phyloP scores from a whole-genome alignment of 2,888 invertebrate genomes.

The Dasysyrphus albostriatus region DNA sequence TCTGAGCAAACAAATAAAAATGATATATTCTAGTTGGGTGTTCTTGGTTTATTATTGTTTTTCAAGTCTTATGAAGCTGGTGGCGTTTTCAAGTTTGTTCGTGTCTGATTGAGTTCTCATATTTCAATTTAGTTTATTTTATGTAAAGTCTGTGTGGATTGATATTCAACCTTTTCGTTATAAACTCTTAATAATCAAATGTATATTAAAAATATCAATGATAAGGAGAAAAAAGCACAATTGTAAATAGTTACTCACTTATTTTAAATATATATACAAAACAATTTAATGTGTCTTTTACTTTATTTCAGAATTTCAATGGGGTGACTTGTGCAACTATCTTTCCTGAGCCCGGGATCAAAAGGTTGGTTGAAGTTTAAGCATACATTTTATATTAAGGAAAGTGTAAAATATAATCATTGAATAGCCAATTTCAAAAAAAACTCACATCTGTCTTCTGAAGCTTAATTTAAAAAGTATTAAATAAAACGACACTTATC shows the following conservation, averaged over 20 bases:
- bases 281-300: not conserved
- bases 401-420: no score
- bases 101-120: not conserved
- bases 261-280: not conserved
- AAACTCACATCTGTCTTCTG: no score
- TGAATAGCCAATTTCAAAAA: no score
- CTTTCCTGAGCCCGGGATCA: conserved; percentile 84
- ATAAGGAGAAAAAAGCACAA: no score
- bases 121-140: conserved; percentile 2
- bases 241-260: no score
- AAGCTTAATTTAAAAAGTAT: no score
- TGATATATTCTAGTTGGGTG: conserved; percentile 34
- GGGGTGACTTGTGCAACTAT: conserved; percentile 83
- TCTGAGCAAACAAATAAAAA: conserved; percentile 21
- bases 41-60: conserved; percentile 6
- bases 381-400: no score
- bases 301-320: conserved; percentile 83
- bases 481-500: no score
- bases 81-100: conserved; percentile 14
- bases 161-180: no score
- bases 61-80: not conserved
- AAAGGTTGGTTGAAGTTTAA: conserved; percentile 79
- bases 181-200: no score
- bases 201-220: no score
- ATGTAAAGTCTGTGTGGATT: not conserved